Conservation (phyloP, 2,113 vertebrate genomes). For the Tinamus guttatus region DNA sequence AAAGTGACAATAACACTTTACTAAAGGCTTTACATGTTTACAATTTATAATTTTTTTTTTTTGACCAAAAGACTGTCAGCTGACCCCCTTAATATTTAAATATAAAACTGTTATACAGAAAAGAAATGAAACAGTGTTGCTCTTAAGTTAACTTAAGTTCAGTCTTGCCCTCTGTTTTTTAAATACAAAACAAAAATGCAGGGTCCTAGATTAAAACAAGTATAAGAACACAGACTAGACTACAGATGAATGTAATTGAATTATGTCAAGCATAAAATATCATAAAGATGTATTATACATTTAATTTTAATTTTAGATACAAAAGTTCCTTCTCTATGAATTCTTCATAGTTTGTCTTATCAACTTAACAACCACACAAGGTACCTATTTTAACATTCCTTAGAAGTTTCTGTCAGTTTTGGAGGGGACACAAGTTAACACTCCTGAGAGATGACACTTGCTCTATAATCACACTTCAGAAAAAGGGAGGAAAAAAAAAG, state of each 20-base stretch:
- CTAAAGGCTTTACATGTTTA: background rate
- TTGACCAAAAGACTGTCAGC: background rate
- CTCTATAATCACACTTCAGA: background rate
- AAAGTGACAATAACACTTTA: background rate
- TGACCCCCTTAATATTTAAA: background rate
- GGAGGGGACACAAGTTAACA: background rate
- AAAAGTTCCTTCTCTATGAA: background rate
- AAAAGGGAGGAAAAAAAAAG: rapidly evolving
- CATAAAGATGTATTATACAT: background rate
- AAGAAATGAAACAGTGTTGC: rapidly evolving
- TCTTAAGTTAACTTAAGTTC: background rate
- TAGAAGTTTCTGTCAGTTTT: background rate
- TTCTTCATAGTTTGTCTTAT: background rate
- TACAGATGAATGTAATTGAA: background rate
- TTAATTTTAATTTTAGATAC: background rate
- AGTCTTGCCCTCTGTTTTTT: background rate
- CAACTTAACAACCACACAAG: background rate
- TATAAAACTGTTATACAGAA: background rate
- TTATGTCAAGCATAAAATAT: background rate
- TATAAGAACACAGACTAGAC: background rate
- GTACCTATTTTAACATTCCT: background rate
- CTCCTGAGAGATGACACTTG: background rate
- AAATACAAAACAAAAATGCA: background rate
- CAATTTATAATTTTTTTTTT: background rate
- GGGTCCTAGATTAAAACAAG: background rate